These are phyloP conservation scores for Channa maculata DNA, from an alignment of 2,113 vertebrate genomes.

Conservation along the genomic window DNA sequence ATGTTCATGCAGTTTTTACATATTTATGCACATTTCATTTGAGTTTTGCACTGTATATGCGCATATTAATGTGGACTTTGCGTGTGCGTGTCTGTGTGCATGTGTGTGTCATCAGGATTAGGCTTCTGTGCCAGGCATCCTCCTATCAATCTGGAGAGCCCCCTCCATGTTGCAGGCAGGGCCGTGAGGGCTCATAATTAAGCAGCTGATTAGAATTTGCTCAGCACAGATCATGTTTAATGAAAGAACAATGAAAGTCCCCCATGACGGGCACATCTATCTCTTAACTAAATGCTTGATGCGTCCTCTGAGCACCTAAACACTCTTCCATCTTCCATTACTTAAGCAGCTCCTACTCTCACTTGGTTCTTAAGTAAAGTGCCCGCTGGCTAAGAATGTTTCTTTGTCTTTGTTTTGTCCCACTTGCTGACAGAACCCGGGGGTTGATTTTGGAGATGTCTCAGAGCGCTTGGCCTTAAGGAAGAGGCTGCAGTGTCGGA, in stretches of 20 bases:
- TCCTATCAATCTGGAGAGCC: slow-evolving; percentile 65
- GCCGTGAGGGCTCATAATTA: slow-evolving; percentile 78
- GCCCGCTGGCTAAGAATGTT: slow-evolving; percentile 22
- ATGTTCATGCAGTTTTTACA: too few species aligned
- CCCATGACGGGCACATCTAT: slow-evolving; percentile 57
- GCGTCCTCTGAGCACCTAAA: slow-evolving; percentile 27
- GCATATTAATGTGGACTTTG: not conserved
- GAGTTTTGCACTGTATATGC: not conserved
- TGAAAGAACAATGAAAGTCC: slow-evolving; percentile 76
- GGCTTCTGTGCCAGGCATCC: slow-evolving; percentile 36
- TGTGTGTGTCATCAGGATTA: slow-evolving; percentile 1
- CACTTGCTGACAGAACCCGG: slow-evolving; percentile 87
- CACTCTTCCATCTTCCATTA: slow-evolving; percentile 6
- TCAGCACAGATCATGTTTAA: slow-evolving; percentile 71
- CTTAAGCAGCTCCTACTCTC: slow-evolving; percentile 16
- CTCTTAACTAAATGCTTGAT: slow-evolving; percentile 55
- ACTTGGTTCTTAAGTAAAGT: slow-evolving; percentile 24
- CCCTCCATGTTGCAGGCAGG: slow-evolving; percentile 47
- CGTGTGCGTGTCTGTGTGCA: not conserved
- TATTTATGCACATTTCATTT: too few species aligned
- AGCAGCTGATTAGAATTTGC: slow-evolving; percentile 78
- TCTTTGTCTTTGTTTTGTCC: slow-evolving; percentile 15
- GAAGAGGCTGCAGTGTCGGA: slow-evolving; percentile 92
- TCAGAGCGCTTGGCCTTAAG: slow-evolving; percentile 93
- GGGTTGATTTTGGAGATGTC: slow-evolving; percentile 97